Evolutionary conservation across 2,888 invertebrate species (phyloP).

Genomic region (Morpho deidamia): DNA sequence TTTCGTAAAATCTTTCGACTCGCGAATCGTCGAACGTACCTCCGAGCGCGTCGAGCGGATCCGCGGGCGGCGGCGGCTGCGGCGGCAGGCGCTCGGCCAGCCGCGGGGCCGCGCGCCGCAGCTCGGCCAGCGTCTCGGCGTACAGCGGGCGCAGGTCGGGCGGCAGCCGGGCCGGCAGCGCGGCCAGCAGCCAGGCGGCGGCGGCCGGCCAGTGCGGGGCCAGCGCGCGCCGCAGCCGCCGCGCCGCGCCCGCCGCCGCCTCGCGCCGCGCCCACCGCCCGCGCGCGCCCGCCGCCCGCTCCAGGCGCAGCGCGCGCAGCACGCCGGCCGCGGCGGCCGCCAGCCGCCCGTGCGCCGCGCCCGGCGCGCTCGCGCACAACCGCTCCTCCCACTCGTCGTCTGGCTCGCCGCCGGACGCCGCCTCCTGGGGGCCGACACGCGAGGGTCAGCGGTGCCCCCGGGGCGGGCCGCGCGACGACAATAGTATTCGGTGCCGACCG

Average conservation of each 20-base stretch:
- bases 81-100: slow-evolving; percentile 33
- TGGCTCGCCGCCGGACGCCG: slow-evolving; percentile 28
- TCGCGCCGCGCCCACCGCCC: slow-evolving; percentile 31
- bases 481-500: slow-evolving; percentile 29
- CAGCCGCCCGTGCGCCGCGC: slow-evolving; percentile 29
- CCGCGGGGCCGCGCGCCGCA: slow-evolving; percentile 41
- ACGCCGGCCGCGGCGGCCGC: slow-evolving; percentile 38
- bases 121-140: slow-evolving; percentile 36
- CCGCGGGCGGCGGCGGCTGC: slow-evolving; percentile 18
- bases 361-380: slow-evolving; percentile 37
- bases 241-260: slow-evolving; percentile 41
- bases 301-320: slow-evolving; percentile 41
- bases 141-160: slow-evolving; percentile 31
- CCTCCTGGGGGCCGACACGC: slow-evolving; percentile 17
- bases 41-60: slow-evolving; percentile 18
- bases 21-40: too few relatives aligned
- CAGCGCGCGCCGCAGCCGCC: slow-evolving; percentile 42
- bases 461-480: slow-evolving; percentile 19
- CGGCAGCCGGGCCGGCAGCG: slow-evolving; percentile 42
- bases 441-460: slow-evolving; percentile 26
- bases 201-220: slow-evolving; percentile 37
- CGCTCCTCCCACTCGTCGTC: slow-evolving; percentile 43
- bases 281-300: slow-evolving; percentile 27
- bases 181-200: slow-evolving; percentile 46
- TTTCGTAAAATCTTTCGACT: too few relatives aligned